Evolutionary conservation across 1,140 invertebrate species (phyloP).

Genomic region (Drosophila tropicalis): DNA sequence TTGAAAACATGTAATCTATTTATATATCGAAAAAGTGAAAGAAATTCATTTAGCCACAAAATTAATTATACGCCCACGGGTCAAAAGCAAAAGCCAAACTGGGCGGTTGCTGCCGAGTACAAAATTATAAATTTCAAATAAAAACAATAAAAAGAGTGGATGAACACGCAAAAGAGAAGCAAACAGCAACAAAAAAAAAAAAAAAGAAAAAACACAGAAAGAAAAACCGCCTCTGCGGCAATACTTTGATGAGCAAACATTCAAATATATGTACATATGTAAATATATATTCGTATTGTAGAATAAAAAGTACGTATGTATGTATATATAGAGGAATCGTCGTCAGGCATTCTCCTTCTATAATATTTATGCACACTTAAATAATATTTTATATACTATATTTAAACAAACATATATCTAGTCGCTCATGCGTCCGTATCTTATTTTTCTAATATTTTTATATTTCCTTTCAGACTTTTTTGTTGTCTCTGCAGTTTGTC

Average conservation of each 20-base stretch:
- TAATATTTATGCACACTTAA: conserved; percentile 62
- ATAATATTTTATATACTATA: conserved; percentile 48
- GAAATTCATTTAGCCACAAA: conserved; percentile 75
- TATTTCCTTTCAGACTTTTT: conserved; percentile 19
- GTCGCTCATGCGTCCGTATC: not conserved
- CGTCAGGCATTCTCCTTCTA: conserved; percentile 35
- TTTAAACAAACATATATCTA: conserved; percentile 9
- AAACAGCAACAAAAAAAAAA: too few relatives aligned
- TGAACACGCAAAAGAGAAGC: conserved; percentile 2
- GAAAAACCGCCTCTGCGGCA: conserved; percentile 36
- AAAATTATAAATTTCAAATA: conserved; percentile 67
- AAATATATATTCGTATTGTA: conserved; percentile 30
- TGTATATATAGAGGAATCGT: conserved; percentile 44
- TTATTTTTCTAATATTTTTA: conserved; percentile 1
- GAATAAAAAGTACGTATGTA: conserved; percentile 33
- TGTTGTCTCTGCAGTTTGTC: conserved; percentile 63
- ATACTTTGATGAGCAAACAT: conserved; percentile 63
- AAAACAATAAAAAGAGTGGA: conserved; percentile 49
- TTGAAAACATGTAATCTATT: conserved; percentile 43
- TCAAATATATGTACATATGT: conserved; percentile 33
- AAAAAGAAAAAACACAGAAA: not conserved
- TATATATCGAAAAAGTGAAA: conserved; percentile 56
- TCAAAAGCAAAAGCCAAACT: conserved; percentile 3
- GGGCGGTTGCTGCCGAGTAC: conserved; percentile 34
- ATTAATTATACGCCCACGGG: conserved; percentile 75